A percentile compares a stretch with the other conserved stretches of the same genome.
Evolutionary conservation across 2,113 vertebrate species (phyloP).

Genomic region (Dasyornis broadbenti): DNA sequence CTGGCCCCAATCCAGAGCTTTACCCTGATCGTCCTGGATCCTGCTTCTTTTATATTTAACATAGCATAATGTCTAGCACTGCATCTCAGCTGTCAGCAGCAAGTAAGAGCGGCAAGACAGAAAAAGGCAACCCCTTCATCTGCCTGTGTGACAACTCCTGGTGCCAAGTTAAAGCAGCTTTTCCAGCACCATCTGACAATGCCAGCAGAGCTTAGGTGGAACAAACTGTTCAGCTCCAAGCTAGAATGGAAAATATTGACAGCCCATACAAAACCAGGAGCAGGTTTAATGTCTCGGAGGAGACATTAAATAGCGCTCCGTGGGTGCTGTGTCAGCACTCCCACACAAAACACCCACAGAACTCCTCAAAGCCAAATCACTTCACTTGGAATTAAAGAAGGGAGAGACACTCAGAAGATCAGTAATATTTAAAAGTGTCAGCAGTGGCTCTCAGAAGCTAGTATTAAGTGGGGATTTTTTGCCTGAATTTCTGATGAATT

Average conservation of each 20-base stretch:
- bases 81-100: background rate
- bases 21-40: background rate
- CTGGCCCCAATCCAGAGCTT: background rate
- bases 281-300: background rate
- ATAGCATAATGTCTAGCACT: background rate
- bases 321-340: background rate
- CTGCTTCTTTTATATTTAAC: background rate
- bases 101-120: background rate
- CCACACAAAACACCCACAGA: background rate
- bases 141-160: background rate
- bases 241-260: background rate
- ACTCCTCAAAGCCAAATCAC: background rate
- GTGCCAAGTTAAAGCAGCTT: background rate
- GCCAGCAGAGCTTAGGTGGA: background rate
- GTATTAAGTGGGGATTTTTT: background rate
- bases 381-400: background rate
- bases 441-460: background rate
- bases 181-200: background rate
- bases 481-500: background rate
- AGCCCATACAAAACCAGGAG: background rate
- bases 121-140: background rate
- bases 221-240: background rate
- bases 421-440: background rate
- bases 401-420: background rate
- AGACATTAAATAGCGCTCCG: background rate